phyloP scores from a whole-genome alignment of 1,140 invertebrate genomes.

The Aphelenchoides fujianensis region DNA sequence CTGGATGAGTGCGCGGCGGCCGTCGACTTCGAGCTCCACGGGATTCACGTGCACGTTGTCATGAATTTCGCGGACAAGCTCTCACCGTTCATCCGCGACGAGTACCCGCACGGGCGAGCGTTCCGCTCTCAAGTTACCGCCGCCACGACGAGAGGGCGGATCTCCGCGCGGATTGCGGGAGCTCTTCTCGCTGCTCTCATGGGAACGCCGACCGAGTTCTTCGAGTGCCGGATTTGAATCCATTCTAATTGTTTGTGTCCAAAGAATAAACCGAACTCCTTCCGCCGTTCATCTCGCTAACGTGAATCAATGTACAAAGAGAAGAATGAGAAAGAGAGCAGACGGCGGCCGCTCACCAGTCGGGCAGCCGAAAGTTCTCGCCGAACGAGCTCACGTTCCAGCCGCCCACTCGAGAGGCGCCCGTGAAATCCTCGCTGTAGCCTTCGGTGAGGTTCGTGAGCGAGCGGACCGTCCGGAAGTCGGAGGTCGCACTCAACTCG shows the following conservation, averaged over 20 bases:
- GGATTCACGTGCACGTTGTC: conserved; percentile 1
- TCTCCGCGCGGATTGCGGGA: not conserved
- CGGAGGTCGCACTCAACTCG: conserved; percentile 2
- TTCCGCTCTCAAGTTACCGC: not conserved
- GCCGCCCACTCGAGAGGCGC: not conserved
- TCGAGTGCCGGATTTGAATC: conserved; percentile 5
- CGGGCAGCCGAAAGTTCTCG: not conserved
- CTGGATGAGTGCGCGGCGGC: not conserved
- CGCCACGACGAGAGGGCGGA: not conserved
- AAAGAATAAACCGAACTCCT: not conserved
- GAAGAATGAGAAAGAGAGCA: too few relatives aligned
- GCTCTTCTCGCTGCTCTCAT: not conserved
- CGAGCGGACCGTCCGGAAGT: not conserved
- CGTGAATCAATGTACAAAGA: too few relatives aligned
- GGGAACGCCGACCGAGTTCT: not conserved
- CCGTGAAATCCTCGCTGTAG: conserved; percentile 2
- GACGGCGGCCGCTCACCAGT: not conserved
- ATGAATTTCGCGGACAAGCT: conserved; percentile 8
- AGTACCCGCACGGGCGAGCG: not conserved
- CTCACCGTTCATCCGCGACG: conserved; percentile 1
- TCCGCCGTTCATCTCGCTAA: too few relatives aligned
- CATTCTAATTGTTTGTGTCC: not conserved
- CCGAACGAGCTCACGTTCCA: not conserved
- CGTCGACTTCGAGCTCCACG: conserved; percentile 1
- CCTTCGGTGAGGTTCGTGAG: conserved; percentile 6